These are phyloP conservation scores for Poecilia latipinna DNA, from an alignment of 2,113 vertebrate species.

Conservation along the genomic window DNA sequence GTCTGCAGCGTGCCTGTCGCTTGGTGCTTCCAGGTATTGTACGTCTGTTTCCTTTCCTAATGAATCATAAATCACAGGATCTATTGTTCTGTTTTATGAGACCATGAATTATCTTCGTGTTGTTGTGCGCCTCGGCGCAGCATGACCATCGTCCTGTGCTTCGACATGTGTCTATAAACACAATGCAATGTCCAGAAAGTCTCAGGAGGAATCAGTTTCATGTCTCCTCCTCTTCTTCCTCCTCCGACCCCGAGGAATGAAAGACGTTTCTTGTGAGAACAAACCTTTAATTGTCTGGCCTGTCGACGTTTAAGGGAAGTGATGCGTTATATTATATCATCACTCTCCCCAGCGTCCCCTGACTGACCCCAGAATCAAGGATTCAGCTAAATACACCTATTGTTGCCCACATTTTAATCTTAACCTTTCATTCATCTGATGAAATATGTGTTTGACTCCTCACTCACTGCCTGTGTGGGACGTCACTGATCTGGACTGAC, in stretches of 20 bases:
- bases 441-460: constrained; percentile 43
- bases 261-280: constrained; percentile 73
- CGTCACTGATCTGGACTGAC: constrained; percentile 47
- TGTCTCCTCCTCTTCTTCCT: constrained; percentile 51
- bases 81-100: constrained; percentile 57
- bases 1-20: constrained; percentile 34
- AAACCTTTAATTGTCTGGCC: constrained; percentile 77
- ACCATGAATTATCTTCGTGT: constrained; percentile 38
- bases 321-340: constrained; percentile 78
- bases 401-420: constrained; percentile 64
- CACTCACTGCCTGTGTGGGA: constrained; percentile 52
- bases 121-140: constrained; percentile 10
- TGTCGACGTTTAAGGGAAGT: constrained; percentile 71
- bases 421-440: constrained; percentile 57
- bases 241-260: constrained; percentile 60
- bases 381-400: constrained; percentile 68
- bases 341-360: constrained; percentile 62
- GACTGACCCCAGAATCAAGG: constrained; percentile 62
- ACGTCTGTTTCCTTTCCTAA: constrained; percentile 64
- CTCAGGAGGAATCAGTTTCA: constrained; percentile 59
- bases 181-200: constrained; percentile 48
- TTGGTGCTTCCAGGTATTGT: constrained; percentile 71
- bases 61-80: constrained; percentile 52
- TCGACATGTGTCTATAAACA: constrained; percentile 60
- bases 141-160: constrained; percentile 27